Base-by-base conservation (phyloP, 2,888 invertebrate genomes). In the Diplazon laetatorius region DNA sequence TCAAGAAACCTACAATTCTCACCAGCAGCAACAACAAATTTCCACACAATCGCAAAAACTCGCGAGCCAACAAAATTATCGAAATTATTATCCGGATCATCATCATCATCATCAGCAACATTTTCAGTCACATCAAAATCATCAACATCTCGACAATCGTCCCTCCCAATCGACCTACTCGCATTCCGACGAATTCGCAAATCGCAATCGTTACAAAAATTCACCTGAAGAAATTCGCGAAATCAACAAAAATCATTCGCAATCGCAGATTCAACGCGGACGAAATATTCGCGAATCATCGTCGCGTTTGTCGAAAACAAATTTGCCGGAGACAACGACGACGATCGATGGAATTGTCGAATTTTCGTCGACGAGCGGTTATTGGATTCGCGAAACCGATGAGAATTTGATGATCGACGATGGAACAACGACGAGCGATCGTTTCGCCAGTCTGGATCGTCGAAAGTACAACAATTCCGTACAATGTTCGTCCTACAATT, bases 391-490 rank as follows among this genome's bases (percentile, higher is more conserved):
- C 2, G 85, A 88, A 46, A 86, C 87, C n/a, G 89, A 89, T 22
- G 90, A 91, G 35, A 85, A 88, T 5, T n/a, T n/a, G n/a, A 83
- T 89, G n/a, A 90, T 90, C 88, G 88, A 87, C 2, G 89, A 89
- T 6, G 89, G 89, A 6, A 85, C 85, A 46, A 68, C 80, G 18
- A 46, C 76, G 2, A n/a, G n/a, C n/a, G 91, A 91, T 48, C 92
- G 93, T 84, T 94, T 93, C 87, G 93, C 94, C 2, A 94, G 94
- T 87, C 91, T 94, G 39, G 94, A 94, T 87, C 91, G 94, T 42
- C 91, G 93, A 86, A 93, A 92, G 90, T 92, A 92, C 39, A 82
- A 80, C 14, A n/a, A n/a, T n/a, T n/a, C n/a, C n/a, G 55, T 82
- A 0, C 85, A 87, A 44, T 84, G 86, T 59, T 59, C 80, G 22